Conservation (phyloP, 2,113 vertebrate genomes). For the Grammomys dolichurus region DNA sequence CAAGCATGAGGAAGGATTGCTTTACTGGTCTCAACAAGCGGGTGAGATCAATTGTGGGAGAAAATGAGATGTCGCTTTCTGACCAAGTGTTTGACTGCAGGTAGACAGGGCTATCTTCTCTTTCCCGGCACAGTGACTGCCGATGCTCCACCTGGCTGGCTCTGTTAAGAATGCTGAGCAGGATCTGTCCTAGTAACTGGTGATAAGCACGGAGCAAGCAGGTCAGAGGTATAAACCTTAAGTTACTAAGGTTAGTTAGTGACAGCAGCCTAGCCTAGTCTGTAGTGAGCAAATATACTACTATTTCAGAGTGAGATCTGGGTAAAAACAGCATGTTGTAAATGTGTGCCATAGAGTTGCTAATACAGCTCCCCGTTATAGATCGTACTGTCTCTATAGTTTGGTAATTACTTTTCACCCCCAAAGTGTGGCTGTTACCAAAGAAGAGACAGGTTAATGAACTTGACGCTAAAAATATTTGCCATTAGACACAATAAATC, state of each 20-base stretch:
- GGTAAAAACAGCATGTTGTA: neutral
- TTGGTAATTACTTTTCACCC: neutral
- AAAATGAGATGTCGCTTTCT: neutral
- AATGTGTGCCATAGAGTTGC: neutral
- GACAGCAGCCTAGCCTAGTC: neutral
- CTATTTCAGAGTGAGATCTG: neutral
- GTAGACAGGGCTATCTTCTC: neutral
- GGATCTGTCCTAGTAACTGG: neutral
- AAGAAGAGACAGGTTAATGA: neutral
- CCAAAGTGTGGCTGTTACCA: neutral
- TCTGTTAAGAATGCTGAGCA: neutral
- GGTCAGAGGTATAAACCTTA: neutral
- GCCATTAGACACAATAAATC: neutral
- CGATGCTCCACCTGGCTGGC: neutral
- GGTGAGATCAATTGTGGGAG: neutral
- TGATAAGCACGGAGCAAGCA: neutral
- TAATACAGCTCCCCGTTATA: neutral
- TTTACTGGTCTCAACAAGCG: neutral
- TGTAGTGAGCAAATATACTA: neutral
- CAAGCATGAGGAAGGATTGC: neutral
- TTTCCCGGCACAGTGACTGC: neutral
- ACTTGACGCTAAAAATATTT: neutral
- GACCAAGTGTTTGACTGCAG: neutral
- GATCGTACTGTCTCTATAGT: neutral
- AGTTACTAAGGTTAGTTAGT: neutral